Base-by-base conservation (phyloP, 2,797 vertebrate species). In the Melanotaenia maccullochi region DNA sequence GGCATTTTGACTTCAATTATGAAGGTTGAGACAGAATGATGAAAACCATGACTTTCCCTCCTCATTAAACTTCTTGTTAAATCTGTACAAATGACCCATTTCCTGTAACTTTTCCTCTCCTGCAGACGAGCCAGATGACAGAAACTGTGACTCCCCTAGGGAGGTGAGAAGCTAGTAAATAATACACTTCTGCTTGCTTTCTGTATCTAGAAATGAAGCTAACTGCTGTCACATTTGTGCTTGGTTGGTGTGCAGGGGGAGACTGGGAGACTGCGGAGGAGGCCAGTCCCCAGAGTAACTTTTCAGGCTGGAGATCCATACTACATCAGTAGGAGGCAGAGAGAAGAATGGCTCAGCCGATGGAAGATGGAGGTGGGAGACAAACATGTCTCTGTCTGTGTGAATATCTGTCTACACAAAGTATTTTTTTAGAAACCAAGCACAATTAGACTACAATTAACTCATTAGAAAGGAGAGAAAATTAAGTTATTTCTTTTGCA, bases 271-370 rank as follows among this genome's bases (percentile, higher is more conserved):
- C 96, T 98, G 90, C 95, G 97, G 75, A 96, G 96, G 93, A 95
- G 95, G 85, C 96, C 97, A 0, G 94, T 97, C 91, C 97, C 94
- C 82, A 94, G 97, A 69, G 96, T 95, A 90, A 97, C 97, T 78
- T 98, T 96, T 94, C 97, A 98, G 92, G 97, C 97, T 0, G 97
- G 97, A 81, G 97, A 98, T 88, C 97, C 97, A 2, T 98, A 95
- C 93, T 96, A 97, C 92, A 95, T 98, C 93, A 98, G 96, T 95
- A 96, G 96, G 92, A 95, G 96, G 91, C 97, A 97, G 90, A 93
- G 93, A 80, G 97, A 98, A 49, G 96, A 98, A 92, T 96, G 95
- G 96, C 94, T 97, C 83, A 96, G 96, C 20, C 94, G 94, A 84
- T 98, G 96, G 96, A 97, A 96, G 89, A 94, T 96, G 84, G 96